phyloP scores from a whole-genome alignment of 2,888 invertebrate genomes.

The Heliconius erato region DNA sequence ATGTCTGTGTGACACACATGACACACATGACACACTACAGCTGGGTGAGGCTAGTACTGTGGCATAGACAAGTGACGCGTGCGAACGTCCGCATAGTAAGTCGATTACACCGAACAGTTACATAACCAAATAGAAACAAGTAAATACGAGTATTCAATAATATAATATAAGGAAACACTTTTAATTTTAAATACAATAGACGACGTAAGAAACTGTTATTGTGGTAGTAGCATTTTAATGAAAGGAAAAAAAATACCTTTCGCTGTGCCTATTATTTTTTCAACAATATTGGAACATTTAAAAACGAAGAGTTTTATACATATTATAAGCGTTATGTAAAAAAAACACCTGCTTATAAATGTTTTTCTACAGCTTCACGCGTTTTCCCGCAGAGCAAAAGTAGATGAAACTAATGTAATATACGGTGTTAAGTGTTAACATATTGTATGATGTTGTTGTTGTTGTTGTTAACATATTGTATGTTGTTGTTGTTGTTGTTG shows the following conservation, averaged over 20 bases:
- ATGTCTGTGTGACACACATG: too few relatives aligned
- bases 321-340: neutral
- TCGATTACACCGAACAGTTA: neutral
- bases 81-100: neutral
- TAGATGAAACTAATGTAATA: too few relatives aligned
- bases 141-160: neutral
- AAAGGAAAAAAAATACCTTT: neutral
- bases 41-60: neutral
- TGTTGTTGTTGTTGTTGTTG: too few relatives aligned
- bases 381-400: too few relatives aligned
- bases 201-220: neutral
- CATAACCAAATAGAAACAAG: neutral
- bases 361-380: too few relatives aligned
- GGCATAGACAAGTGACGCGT: neutral
- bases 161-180: neutral
- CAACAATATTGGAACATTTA: neutral
- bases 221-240: neutral
- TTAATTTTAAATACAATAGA: conserved; percentile 15
- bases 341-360: neutral
- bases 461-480: too few relatives aligned
- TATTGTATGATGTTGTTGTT: too few relatives aligned
- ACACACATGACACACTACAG: too few relatives aligned
- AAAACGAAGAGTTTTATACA: neutral
- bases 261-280: neutral
- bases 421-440: too few relatives aligned